phyloP scores from a whole-genome alignment of 2,888 invertebrate genomes.

The Parnassius mnemosyne region DNA sequence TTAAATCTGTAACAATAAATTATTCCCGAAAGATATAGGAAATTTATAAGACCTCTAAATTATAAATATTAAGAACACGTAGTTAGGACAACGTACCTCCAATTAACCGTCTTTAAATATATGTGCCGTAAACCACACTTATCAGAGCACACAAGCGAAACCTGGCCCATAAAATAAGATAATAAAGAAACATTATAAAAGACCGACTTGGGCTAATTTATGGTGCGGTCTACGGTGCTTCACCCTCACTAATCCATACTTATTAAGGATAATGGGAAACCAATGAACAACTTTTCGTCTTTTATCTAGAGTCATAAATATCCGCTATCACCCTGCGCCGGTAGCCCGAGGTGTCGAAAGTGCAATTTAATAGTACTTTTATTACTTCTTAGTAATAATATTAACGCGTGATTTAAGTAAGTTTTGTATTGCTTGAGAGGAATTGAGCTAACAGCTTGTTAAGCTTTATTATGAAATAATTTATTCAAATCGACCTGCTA shows the following conservation, averaged over 20 bases:
- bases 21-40: constrained; percentile 25
- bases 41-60: constrained; percentile 37
- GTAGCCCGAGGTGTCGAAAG: constrained; percentile 66
- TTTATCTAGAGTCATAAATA: constrained; percentile 72
- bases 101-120: constrained; percentile 61
- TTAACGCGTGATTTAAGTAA: constrained; percentile 42
- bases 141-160: constrained; percentile 60
- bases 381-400: constrained; percentile 55
- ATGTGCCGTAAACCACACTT: constrained; percentile 65
- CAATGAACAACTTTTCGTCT: constrained; percentile 72
- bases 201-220: constrained; percentile 67
- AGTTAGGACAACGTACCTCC: constrained; percentile 37
- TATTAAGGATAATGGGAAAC: constrained; percentile 78
- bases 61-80: constrained; percentile 28
- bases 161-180: constrained; percentile 57
- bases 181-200: constrained; percentile 69
- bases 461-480: constrained; percentile 45
- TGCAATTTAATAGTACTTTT: constrained; percentile 60
- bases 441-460: constrained; percentile 38
- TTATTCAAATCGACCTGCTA: constrained; percentile 34
- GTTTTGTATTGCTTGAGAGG: constrained; percentile 37
- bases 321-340: constrained; percentile 49
- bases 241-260: constrained; percentile 74
- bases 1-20: too few relatives aligned
- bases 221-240: constrained; percentile 55